Evolutionary conservation across 2,888 invertebrate genomes (phyloP).

Genomic region (Andrena haemorrhoa): DNA sequence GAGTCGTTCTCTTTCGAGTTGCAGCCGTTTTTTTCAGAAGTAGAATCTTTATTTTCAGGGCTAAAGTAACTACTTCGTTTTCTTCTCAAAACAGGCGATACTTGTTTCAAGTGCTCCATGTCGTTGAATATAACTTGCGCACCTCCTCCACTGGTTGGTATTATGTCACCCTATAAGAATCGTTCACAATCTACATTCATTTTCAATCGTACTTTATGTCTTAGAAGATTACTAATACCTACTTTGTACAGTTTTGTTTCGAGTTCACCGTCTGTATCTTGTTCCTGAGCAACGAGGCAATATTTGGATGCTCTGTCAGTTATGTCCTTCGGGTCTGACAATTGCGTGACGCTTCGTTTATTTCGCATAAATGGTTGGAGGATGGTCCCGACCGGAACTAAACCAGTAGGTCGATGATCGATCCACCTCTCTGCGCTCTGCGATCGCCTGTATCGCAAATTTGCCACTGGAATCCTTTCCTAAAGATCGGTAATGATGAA

Average conservation of each 20-base stretch:
- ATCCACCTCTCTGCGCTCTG: slow-evolving; percentile 94
- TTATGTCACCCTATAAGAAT: slow-evolving; percentile 91
- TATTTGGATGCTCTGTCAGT: slow-evolving; percentile 90
- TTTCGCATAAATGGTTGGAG: slow-evolving; percentile 94
- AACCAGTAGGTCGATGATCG: slow-evolving; percentile 94
- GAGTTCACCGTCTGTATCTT: slow-evolving; percentile 96
- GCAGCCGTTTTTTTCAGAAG: slow-evolving; percentile 16
- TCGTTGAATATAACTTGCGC: slow-evolving; percentile 98
- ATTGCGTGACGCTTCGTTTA: slow-evolving; percentile 93
- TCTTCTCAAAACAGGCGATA: slow-evolving; percentile 88
- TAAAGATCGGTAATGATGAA: slow-evolving; percentile 72
- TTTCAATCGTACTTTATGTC: slow-evolving; percentile 68
- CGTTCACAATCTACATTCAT: slow-evolving; percentile 90
- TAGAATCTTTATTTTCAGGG: slow-evolving; percentile 40
- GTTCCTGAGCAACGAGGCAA: slow-evolving; percentile 96
- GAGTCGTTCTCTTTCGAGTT: slow-evolving; percentile 58
- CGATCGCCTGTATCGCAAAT: slow-evolving; percentile 92
- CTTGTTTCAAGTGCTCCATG: slow-evolving; percentile 94
- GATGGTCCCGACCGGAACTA: slow-evolving; percentile 95
- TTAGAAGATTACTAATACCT: background rate
- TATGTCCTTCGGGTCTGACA: slow-evolving; percentile 90
- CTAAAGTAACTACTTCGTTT: slow-evolving; percentile 68
- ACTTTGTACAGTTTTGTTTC: slow-evolving; percentile 97
- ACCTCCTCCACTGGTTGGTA: slow-evolving; percentile 97
- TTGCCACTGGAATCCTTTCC: slow-evolving; percentile 89